phyloP scores from a whole-genome alignment of 1,140 invertebrate genomes.

The Ganaspis sp. region DNA sequence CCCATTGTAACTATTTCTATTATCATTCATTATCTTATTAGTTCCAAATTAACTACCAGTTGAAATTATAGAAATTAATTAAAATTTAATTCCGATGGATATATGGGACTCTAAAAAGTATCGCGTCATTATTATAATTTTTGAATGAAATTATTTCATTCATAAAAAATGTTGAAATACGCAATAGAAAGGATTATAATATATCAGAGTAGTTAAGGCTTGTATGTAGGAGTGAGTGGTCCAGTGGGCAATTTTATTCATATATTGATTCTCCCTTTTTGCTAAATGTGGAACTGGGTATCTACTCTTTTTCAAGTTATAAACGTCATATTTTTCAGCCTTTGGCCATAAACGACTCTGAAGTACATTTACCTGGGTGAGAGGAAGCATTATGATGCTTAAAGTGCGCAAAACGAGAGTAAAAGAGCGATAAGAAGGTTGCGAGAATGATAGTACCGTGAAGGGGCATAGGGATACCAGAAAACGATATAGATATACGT shows the following conservation, averaged over 20 bases:
- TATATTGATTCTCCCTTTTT: not conserved
- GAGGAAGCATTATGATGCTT: not conserved
- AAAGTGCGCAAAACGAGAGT: not conserved
- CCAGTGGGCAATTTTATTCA: not conserved
- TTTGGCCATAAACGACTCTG: not conserved
- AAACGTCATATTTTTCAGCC: conserved; percentile 14
- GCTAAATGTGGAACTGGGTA: not conserved
- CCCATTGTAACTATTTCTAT: no score
- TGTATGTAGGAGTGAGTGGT: no score
- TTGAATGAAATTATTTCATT: no score
- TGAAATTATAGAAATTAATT: no score
- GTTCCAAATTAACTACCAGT: no score
- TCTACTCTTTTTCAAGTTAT: not conserved
- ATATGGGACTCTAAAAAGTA: no score
- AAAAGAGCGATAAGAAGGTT: not conserved
- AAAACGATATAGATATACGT: not conserved
- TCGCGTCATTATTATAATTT: no score
- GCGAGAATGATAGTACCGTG: not conserved
- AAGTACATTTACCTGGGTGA: conserved; percentile 14
- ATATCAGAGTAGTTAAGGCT: no score
- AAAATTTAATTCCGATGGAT: no score
- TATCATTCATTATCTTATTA: no score
- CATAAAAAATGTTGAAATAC: no score
- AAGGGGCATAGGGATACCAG: not conserved
- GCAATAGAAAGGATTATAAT: no score